These are phyloP conservation scores for Equus przewalskii DNA, from an alignment of 2,113 vertebrate genomes.

Conservation along the genomic window DNA sequence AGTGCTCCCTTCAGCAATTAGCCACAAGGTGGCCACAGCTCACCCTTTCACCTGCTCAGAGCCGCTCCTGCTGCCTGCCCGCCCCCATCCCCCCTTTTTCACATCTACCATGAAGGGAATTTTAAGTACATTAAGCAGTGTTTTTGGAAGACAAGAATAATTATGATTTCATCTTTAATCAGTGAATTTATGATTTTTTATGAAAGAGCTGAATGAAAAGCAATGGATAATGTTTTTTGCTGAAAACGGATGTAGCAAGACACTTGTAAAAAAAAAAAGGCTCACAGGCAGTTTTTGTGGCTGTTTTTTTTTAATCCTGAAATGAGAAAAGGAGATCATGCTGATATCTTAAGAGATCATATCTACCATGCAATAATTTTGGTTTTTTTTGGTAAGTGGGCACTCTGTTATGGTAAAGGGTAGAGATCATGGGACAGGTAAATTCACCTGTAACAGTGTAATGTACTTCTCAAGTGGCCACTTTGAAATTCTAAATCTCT, in stretches of 20 bases:
- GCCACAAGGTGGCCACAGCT: constrained; percentile 73
- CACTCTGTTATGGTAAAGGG: not conserved
- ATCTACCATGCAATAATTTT: constrained; percentile 32
- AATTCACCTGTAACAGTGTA: not conserved
- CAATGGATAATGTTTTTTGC: constrained; percentile 72
- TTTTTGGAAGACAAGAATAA: constrained; percentile 74
- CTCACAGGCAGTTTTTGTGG: constrained; percentile 64
- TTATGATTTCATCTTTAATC: constrained; percentile 80
- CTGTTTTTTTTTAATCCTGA: constrained; percentile 48
- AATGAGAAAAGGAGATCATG: constrained; percentile 64
- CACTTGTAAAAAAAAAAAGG: not conserved
- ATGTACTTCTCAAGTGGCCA: not conserved
- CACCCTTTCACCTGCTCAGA: constrained; percentile 61
- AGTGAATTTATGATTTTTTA: constrained; percentile 76
- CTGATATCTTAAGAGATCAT: constrained; percentile 29
- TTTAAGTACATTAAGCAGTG: constrained; percentile 70
- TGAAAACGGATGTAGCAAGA: constrained; percentile 74
- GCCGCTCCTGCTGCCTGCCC: not conserved
- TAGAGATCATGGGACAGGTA: not conserved
- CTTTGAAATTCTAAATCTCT: constrained; percentile 30
- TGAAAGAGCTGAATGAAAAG: constrained; percentile 75
- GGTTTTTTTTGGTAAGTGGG: not conserved
- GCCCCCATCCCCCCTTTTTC: not conserved
- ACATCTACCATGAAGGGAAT: constrained; percentile 42
- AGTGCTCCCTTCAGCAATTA: constrained; percentile 51